Evolutionary conservation across 1,140 invertebrate species (phyloP).

Genomic region (Zaprionus nigranus): DNA sequence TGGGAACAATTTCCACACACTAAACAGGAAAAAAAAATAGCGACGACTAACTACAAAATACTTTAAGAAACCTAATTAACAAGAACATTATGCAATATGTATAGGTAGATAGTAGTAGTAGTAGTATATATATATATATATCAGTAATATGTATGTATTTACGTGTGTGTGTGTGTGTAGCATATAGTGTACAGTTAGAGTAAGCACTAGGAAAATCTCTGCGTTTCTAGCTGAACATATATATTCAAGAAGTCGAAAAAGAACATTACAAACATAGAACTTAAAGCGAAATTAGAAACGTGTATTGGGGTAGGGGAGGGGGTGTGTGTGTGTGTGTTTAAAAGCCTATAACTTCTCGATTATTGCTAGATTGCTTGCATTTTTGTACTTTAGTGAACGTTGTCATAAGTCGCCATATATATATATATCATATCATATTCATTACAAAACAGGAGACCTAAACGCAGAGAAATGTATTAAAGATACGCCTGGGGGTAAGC

Average conservation of each 20-base stretch:
- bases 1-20: conserved; percentile 31
- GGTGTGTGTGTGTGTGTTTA: conserved; percentile 12
- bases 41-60: conserved; percentile 73
- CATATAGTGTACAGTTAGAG: conserved; percentile 19
- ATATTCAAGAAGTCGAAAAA: not conserved
- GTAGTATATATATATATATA: conserved; percentile 30
- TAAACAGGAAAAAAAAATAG: conserved; percentile 28
- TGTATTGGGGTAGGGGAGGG: no score
- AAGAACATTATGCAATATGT: conserved; percentile 61
- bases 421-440: not conserved
- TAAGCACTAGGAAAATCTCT: conserved; percentile 36
- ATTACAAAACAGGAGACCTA: conserved; percentile 12
- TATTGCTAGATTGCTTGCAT: conserved; percentile 75
- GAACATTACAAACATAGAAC: conserved; percentile 8
- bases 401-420: conserved; percentile 23
- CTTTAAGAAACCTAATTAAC: conserved; percentile 78
- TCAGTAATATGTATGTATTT: conserved; percentile 23
- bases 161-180: conserved; percentile 30
- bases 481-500: not conserved
- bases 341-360: conserved; percentile 49
- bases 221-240: conserved; percentile 29
- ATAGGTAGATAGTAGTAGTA: conserved; percentile 37
- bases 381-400: conserved; percentile 78
- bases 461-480: conserved; percentile 37
- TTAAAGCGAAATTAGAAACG: conserved; percentile 30